phyloP scores from a whole-genome alignment of 1,140 invertebrate genomes.

The Ceratosolen solmsi region DNA sequence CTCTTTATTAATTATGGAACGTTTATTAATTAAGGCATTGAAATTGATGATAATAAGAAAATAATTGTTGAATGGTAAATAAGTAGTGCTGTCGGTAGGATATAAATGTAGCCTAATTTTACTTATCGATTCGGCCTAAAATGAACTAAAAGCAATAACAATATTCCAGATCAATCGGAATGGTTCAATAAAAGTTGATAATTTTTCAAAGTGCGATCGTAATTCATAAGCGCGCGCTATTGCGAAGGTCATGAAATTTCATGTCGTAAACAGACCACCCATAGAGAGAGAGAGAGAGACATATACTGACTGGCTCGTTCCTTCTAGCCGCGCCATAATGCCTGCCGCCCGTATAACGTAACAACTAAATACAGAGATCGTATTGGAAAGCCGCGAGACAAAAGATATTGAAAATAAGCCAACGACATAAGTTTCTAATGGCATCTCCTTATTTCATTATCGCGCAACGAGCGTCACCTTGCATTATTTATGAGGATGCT shows the following conservation, averaged over 20 bases:
- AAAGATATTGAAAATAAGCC: conserved; percentile 12
- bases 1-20: too few species aligned
- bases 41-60: too few species aligned
- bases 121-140: not conserved
- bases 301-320: not conserved
- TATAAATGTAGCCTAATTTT: not conserved
- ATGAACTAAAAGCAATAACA: not conserved
- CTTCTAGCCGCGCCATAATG: not conserved
- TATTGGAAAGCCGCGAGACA: not conserved
- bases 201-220: not conserved
- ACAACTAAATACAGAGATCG: conserved; percentile 6
- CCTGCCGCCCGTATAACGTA: not conserved
- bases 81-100: not conserved
- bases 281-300: not conserved
- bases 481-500: conserved; percentile 41
- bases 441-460: conserved; percentile 12
- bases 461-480: not conserved
- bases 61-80: too few species aligned
- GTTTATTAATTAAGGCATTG: too few species aligned
- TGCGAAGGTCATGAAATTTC: conserved; percentile 12
- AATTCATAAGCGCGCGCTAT: not conserved
- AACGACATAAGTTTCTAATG: conserved; percentile 28
- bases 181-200: conserved; percentile 11
- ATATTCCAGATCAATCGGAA: not conserved
- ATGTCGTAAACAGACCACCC: conserved; percentile 23